Percentiles rank a stretch among this genome's conserved stretches.
These are phyloP conservation scores for Cryptomyrus ogoouensis DNA, from an alignment of 2,113 vertebrate genomes.

Conservation along the genomic window DNA sequence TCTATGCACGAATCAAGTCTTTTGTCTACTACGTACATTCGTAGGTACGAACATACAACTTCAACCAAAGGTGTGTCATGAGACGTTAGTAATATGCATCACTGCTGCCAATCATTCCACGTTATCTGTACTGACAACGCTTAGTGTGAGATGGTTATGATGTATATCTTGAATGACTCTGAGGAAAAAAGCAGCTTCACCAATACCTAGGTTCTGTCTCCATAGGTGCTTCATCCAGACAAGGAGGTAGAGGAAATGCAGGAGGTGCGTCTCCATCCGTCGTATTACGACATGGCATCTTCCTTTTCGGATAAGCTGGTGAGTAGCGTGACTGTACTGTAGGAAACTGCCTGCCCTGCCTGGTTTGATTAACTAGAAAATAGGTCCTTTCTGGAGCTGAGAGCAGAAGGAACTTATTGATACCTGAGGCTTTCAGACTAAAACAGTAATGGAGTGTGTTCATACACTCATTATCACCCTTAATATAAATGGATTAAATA, in stretches of 20 bases:
- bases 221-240: slow-evolving; percentile 76
- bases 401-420: not conserved
- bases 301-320: slow-evolving; percentile 73
- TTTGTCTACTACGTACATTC: not conserved
- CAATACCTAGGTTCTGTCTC: slow-evolving; percentile 37
- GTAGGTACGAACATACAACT: too few species aligned
- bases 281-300: slow-evolving; percentile 79
- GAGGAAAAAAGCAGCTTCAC: not conserved
- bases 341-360: not conserved
- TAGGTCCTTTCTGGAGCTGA: not conserved
- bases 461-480: not conserved
- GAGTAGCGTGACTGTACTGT: slow-evolving; percentile 51
- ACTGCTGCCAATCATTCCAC: not conserved
- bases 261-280: slow-evolving; percentile 70
- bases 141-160: not conserved
- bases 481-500: not conserved
- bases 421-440: not conserved
- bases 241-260: slow-evolving; percentile 72
- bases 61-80: not conserved
- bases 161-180: not conserved
- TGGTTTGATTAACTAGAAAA: not conserved
- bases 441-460: not conserved
- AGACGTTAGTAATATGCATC: not conserved
- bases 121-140: not conserved
- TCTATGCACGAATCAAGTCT: not conserved